Evolutionary conservation across 2,113 vertebrate species (phyloP).

Genomic region (Protobothrops mucrosquamatus): DNA sequence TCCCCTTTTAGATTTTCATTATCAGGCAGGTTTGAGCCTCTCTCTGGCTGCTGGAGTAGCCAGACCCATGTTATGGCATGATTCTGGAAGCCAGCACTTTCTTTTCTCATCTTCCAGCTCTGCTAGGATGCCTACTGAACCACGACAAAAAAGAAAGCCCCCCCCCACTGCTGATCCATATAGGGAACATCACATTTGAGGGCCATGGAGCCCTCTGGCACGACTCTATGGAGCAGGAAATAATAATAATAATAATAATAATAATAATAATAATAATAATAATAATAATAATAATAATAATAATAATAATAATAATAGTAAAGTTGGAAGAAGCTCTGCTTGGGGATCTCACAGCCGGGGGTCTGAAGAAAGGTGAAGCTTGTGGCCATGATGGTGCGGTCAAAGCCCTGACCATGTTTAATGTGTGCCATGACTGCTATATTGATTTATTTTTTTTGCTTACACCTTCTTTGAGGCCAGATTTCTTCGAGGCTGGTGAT

Average conservation of each 20-base stretch:
- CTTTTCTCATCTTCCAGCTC: background rate
- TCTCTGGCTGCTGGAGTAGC: accelerated
- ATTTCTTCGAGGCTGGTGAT: background rate
- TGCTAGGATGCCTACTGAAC: background rate
- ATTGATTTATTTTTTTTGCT: background rate
- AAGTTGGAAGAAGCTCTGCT: no score
- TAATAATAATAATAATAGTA: no score
- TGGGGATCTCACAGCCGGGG: no score
- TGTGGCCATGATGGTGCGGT: background rate
- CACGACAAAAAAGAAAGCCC: background rate
- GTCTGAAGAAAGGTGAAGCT: no score
- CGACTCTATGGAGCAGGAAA: background rate
- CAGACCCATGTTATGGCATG: background rate
- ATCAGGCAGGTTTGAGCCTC: accelerated
- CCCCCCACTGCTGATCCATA: background rate
- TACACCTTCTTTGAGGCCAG: background rate
- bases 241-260: no score
- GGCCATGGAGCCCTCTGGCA: no score
- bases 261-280: no score
- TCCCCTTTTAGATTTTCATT: background rate
- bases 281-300: no score
- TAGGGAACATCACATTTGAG: background rate
- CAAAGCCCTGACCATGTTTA: background rate
- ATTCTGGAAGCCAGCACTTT: background rate
- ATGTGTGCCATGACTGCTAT: background rate